phyloP scores from a whole-genome alignment of 2,113 vertebrate genomes.

The Aegithalos caudatus region DNA sequence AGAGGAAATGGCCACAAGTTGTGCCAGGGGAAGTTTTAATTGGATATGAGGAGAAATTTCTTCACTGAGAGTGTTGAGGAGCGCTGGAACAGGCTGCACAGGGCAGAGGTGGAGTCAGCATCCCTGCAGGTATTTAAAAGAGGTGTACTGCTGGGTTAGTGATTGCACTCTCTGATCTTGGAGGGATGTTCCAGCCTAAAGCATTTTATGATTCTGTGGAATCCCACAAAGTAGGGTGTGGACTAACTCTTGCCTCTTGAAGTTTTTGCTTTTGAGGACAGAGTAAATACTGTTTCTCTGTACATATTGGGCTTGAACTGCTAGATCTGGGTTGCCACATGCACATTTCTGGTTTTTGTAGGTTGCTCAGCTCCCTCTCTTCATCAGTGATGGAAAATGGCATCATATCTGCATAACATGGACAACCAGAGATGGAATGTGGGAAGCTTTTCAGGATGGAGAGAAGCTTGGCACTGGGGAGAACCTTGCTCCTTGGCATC shows the following conservation, averaged over 20 bases:
- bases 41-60: background rate
- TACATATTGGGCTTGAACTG: background rate
- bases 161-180: background rate
- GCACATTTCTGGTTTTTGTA: constrained; percentile 11
- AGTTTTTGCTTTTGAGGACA: background rate
- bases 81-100: background rate
- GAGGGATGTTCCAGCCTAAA: background rate
- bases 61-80: background rate
- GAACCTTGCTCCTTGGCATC: constrained; percentile 98
- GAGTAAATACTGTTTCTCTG: background rate
- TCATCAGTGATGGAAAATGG: constrained; percentile 94
- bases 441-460: constrained; percentile 98
- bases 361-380: constrained; percentile 93
- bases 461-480: constrained; percentile 93
- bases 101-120: background rate
- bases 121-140: background rate
- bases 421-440: constrained; percentile 96
- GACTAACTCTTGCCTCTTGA: background rate
- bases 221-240: background rate
- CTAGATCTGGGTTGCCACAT: background rate
- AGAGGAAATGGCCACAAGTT: background rate
- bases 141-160: background rate
- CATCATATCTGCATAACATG: constrained; percentile 98
- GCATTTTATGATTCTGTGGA: background rate
- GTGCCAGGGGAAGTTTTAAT: background rate